These are phyloP conservation scores for Pseudochromis fuscus DNA, from an alignment of 2,797 vertebrate genomes.

Conservation along the genomic window DNA sequence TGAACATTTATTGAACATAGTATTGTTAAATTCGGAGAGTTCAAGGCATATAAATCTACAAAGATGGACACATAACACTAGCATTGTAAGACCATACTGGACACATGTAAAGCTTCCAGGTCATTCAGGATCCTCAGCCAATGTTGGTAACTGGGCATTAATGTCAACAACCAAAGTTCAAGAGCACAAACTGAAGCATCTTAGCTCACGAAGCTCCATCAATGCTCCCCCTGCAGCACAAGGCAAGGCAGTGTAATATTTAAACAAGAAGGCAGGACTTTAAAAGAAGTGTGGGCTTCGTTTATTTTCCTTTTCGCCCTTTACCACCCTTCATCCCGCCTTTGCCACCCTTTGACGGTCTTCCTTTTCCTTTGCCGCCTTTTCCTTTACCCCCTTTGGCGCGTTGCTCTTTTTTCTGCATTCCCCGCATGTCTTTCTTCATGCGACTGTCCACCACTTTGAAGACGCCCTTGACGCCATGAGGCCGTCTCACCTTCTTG, in stretches of 20 bases:
- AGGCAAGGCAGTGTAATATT: conserved; percentile 5
- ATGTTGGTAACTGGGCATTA: neutral
- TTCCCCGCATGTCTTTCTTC: conserved; percentile 94
- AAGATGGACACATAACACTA: conserved; percentile 31
- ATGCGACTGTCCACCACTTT: conserved; percentile 95
- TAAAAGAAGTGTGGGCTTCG: neutral
- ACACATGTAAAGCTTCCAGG: neutral
- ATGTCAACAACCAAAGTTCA: conserved; percentile 1
- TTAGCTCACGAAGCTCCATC: conserved; percentile 25
- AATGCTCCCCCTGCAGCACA: conserved; percentile 5
- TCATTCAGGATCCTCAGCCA: conserved; percentile 11
- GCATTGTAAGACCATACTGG: neutral
- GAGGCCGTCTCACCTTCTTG: conserved; percentile 89
- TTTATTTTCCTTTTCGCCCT: conserved; percentile 69
- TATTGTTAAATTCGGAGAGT: neutral
- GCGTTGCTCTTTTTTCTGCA: conserved; percentile 86
- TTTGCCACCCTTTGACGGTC: conserved; percentile 57
- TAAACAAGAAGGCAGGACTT: neutral
- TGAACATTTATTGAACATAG: conserved; percentile 27
- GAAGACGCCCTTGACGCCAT: conserved; percentile 92
- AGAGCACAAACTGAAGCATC: conserved; percentile 21
- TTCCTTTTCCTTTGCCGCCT: conserved; percentile 59
- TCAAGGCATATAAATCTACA: conserved; percentile 16
- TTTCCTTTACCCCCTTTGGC: conserved; percentile 67
- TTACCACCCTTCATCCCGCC: conserved; percentile 59